Evolutionary conservation across 1,140 invertebrate species (phyloP).

Genomic region (Drosophila sucinea): DNA sequence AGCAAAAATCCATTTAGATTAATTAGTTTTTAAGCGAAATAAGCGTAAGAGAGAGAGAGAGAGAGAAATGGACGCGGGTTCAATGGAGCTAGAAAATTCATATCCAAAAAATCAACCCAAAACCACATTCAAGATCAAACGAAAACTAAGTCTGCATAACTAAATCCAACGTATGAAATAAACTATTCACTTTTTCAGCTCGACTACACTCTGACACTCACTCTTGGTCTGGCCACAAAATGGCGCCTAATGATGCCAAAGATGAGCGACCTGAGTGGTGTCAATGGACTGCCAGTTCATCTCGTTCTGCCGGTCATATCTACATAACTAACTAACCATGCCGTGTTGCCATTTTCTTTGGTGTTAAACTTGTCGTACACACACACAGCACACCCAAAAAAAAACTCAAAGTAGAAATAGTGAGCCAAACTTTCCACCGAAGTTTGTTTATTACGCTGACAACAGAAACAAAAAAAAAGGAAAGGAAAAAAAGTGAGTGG

Average conservation of each 20-base stretch:
- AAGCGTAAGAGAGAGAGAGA: slow-evolving; percentile 13
- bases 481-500: slow-evolving; percentile 55
- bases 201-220: slow-evolving; percentile 66
- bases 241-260: slow-evolving; percentile 77
- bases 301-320: slow-evolving; percentile 46
- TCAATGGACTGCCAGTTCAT: slow-evolving; percentile 55
- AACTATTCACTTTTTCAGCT: slow-evolving; percentile 53
- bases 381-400: slow-evolving; percentile 1
- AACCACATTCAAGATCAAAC: not conserved
- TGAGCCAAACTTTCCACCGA: slow-evolving; percentile 77
- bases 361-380: slow-evolving; percentile 76
- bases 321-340: slow-evolving; percentile 82
- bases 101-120: not conserved
- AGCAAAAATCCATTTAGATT: slow-evolving; percentile 81
- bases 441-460: slow-evolving; percentile 82
- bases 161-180: slow-evolving; percentile 39
- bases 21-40: slow-evolving; percentile 77
- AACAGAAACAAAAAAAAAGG: slow-evolving; percentile 42
- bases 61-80: not conserved
- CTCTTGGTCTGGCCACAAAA: slow-evolving; percentile 49
- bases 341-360: slow-evolving; percentile 68
- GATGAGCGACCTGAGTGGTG: slow-evolving; percentile 67
- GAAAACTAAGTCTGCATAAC: slow-evolving; percentile 20
- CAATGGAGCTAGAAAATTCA: not conserved
- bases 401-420: slow-evolving; percentile 40